Conservation (phyloP, 2,888 invertebrate genomes). For the Drosophila koepferae region DNA sequence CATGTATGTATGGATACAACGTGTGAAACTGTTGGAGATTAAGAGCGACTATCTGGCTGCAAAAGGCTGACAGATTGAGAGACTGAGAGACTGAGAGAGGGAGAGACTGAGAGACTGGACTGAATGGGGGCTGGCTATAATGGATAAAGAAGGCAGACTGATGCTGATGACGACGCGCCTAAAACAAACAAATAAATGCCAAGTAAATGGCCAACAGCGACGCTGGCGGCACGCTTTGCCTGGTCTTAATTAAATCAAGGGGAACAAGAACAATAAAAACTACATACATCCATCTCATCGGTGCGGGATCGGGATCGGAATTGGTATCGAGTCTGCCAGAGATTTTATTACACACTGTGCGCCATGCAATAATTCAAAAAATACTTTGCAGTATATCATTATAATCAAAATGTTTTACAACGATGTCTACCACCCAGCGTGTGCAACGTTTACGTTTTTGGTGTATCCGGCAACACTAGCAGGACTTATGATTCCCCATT, state of each 20-base stretch:
- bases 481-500: conserved; percentile 65
- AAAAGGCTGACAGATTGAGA: conserved; percentile 14
- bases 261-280: conserved; percentile 71
- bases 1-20: conserved; percentile 34
- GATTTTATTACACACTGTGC: conserved; percentile 67
- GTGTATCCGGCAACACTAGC: conserved; percentile 23
- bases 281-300: conserved; percentile 13
- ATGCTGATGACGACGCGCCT: conserved; percentile 73
- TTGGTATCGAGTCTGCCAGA: conserved; percentile 41
- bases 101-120: background rate
- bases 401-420: conserved; percentile 69
- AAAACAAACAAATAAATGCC: conserved; percentile 78
- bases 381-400: conserved; percentile 75
- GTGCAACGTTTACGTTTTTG: conserved; percentile 41
- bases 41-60: conserved; percentile 52
- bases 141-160: conserved; percentile 18
- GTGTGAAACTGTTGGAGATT: conserved; percentile 67
- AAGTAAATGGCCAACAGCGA: conserved; percentile 71
- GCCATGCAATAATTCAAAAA: conserved; percentile 76
- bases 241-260: conserved; percentile 75
- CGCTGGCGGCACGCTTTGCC: conserved; percentile 74
- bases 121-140: conserved; percentile 14
- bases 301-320: conserved; percentile 18
- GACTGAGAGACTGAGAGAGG: conserved; percentile 8
- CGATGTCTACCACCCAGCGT: conserved; percentile 64